Base-by-base conservation (phyloP, 2,797 vertebrate genomes). In the Bucorvus abyssinicus region DNA sequence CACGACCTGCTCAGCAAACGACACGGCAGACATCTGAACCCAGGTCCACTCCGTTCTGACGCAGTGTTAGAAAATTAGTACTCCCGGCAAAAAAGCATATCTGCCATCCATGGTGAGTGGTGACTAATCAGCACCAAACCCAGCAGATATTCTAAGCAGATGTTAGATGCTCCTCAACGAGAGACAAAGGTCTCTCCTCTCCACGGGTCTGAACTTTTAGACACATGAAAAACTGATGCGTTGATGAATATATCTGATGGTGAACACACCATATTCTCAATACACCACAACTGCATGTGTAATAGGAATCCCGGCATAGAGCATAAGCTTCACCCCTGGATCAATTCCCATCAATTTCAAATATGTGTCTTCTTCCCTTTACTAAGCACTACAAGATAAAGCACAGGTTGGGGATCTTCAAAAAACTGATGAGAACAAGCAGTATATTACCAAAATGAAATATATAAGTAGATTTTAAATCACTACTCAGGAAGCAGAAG, bases 61-160 rank as follows among this genome's bases (percentile, higher is more conserved):
- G 23, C 42, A 34, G 22, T 71, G 87, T 64, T 36, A 87, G 73
- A 81, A 89, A 86, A 84, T 69, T 32, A 83, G 44, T 52, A 78
- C 47, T 90, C 65, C 30, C 30, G 68, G 55, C n/a, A 75, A 73
- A 73, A 55, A 78, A 60, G 12, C 6, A 84, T 23, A 10, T 38
- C 68, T 94, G 56, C 74, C 75, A 86, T 59, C 63, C 59, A 67
- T 36, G 47, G 84, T 59, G 88, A 82, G 55, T 13, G n/a, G 44
- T 89, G 65, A 82, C 71, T 93, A 92, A 91, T 84, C 78, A 90
- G 59, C 65, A 90, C 59, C 56, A 70, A 81, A 84, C 64, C 5
- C 56, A 88, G 36, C 87, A 74, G 32, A 6, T n/a, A 38, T 40
- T 1, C 18, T 40, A 69, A 89, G 59, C 84, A 92, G 89, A 89